Evolutionary conservation across 2,797 vertebrate genomes (phyloP), one percentile per base, ranked within the genome.

Genomic region (Anolis apletophallus): DNA sequence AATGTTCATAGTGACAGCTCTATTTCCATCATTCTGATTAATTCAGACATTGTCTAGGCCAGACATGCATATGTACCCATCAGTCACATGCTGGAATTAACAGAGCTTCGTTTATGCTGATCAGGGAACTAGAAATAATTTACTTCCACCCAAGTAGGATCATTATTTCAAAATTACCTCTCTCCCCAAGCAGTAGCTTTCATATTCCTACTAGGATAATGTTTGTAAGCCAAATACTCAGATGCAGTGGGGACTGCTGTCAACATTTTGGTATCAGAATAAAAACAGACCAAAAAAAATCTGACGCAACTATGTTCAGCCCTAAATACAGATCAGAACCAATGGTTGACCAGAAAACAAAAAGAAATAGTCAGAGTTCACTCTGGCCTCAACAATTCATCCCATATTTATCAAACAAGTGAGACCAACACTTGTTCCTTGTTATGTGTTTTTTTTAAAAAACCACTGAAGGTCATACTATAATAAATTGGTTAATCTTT

Each of bases 71-170:
- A 67, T 12, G 0, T 0, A 83, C 81, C 55, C 78, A 81, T 50
- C 90, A 83, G 71, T 77, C 73, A 82, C 17, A 8, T 8, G 57
- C 80, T 80, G 29, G 76, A 93, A 88, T 88, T 81, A 92, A 85
- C 57, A 59, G 14, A 81, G 75, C 1, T 29, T 81, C 85, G 73
- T 90, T 85, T 79, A 86, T 34, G 54, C 54, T 59, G 34, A 80
- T 82, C 88, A 90, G 0, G 0, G 40, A 87, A 64, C 55, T 83
- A 91, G 91, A 91, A 92, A 93, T 87, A 93, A 93, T 89, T 90
- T 68, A 72, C 55, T 86, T 73, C 32, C 3, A 69, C 69, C 55
- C 2, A 16, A 87, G 89, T 84, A 92, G 88, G 88, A 87, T 77
- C 81, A 85, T 23, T 77, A 55, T 83, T 32, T 26, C 71, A 90